Percentiles rank a stretch among this genome's conserved stretches.
phyloP scores from a whole-genome alignment of 2,888 invertebrate genomes.

The Rotaria magnacalcarata region DNA sequence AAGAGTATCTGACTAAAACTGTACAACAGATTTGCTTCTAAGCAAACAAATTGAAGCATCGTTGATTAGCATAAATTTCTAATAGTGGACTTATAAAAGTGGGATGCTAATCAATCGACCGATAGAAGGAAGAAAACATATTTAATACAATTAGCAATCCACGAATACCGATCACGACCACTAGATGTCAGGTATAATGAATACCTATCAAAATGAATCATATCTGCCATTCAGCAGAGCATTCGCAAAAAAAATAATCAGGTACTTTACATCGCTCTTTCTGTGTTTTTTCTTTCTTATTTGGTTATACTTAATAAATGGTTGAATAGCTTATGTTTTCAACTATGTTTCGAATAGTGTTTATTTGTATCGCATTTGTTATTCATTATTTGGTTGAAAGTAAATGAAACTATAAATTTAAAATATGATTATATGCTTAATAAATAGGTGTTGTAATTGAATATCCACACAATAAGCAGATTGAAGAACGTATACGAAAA shows the following conservation, averaged over 20 bases:
- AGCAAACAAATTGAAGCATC: no score
- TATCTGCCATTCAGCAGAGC: background rate
- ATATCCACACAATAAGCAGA: background rate
- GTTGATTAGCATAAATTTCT: no score
- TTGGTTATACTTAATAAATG: background rate
- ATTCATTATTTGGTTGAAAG: background rate
- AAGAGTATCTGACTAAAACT: no score
- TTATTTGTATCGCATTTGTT: background rate
- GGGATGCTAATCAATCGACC: no score
- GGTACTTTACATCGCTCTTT: no score
- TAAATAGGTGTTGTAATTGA: background rate
- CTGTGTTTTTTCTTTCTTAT: no score
- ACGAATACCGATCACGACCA: background rate
- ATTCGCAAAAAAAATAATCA: no score
- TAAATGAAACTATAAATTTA: background rate
- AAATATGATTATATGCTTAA: background rate
- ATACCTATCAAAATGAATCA: background rate
- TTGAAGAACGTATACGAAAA: background rate
- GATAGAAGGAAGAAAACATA: no score
- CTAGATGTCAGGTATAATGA: slow-evolving; percentile 7
- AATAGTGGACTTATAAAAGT: no score
- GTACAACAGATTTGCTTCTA: no score
- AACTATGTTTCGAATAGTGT: background rate
- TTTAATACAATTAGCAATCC: background rate
- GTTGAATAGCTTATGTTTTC: background rate